These are phyloP conservation scores for Menidia menidia DNA, from an alignment of 2,797 vertebrate species.

Conservation along the genomic window DNA sequence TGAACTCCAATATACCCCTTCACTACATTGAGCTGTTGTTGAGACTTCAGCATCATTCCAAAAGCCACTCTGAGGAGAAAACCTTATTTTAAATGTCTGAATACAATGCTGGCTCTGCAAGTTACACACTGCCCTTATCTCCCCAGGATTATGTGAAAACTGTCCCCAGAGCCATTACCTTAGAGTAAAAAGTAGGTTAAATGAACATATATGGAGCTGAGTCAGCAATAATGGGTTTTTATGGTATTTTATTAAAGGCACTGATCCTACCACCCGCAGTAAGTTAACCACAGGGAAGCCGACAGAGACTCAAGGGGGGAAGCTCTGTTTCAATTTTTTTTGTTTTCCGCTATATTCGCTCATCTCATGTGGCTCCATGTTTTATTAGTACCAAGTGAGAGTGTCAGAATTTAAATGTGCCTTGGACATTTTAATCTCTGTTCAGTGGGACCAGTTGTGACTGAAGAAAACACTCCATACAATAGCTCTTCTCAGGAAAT, in stretches of 20 bases:
- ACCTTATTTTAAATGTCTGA: background rate
- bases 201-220: constrained; percentile 4
- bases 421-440: background rate
- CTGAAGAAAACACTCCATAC: background rate
- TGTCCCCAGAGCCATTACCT: background rate
- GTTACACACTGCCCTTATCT: constrained; percentile 7
- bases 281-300: constrained; percentile 13
- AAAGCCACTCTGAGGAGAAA: background rate
- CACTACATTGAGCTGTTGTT: background rate
- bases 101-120: background rate
- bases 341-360: constrained; percentile 2
- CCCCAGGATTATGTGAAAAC: background rate
- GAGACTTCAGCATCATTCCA: background rate
- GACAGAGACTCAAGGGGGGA: constrained; percentile 14
- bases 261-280: background rate
- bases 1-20: no score
- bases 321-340: background rate
- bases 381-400: background rate
- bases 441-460: background rate
- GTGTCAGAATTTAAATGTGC: background rate
- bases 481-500: background rate
- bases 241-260: background rate
- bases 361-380: background rate
- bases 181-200: background rate
- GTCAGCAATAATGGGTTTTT: constrained; percentile 15